Evolutionary conservation across 2,888 invertebrate species (phyloP).

Genomic region (Diogma glabrata): DNA sequence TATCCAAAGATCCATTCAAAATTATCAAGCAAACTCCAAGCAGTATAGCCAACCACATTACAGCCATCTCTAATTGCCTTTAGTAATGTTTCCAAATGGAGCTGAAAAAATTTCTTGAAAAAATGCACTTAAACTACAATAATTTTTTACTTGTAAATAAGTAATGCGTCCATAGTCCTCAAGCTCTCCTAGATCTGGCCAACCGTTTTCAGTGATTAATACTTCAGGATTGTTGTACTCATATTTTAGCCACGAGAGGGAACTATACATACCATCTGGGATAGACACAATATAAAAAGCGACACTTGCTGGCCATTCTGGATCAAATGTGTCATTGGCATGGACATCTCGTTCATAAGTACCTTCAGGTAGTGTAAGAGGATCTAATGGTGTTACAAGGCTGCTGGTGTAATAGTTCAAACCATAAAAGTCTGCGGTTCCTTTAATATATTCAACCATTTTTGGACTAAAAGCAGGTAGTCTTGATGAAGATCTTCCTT

Average conservation of each 20-base stretch:
- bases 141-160: neutral
- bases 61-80: neutral
- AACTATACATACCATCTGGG: neutral
- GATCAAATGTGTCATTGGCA: neutral
- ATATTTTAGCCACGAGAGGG: neutral
- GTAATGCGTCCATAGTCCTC: neutral
- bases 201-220: conserved; percentile 3
- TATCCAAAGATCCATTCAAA: neutral
- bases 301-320: neutral
- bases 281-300: neutral
- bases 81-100: neutral
- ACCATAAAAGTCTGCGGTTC: conserved; percentile 27
- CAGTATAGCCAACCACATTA: neutral
- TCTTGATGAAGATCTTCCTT: conserved; percentile 27
- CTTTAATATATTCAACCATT: conserved; percentile 9
- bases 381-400: conserved; percentile 13
- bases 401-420: conserved; percentile 28
- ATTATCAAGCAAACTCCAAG: conserved; percentile 5
- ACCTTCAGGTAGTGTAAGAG: too few relatives aligned
- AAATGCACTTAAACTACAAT: too few relatives aligned
- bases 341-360: too few relatives aligned
- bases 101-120: too few relatives aligned
- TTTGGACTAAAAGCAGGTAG: conserved; percentile 16
- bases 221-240: neutral
- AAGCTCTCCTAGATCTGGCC: neutral